Evolutionary conservation across 2,888 invertebrate species (phyloP), one percentile per base, ranked within the genome.

Genomic region (Blomia tropicalis): DNA sequence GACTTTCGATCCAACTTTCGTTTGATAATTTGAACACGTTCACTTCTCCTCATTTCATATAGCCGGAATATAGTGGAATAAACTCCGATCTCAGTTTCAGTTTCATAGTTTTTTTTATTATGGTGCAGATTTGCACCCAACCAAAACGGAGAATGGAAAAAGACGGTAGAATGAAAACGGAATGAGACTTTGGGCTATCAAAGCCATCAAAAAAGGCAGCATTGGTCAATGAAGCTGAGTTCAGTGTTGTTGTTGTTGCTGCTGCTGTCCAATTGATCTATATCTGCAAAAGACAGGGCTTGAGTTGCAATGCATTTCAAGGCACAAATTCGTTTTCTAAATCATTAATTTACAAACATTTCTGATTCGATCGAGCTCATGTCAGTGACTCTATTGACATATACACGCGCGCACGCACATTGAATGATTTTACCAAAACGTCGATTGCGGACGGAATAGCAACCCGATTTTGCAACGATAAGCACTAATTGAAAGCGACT

Each of bases 291-390:
- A 11, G 51, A n/a, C 51, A 47, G 27, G 22, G 51, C 51, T n/a
- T 14, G 51, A 11, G 51, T 7, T n/a, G n/a, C 51, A 47, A 7
- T 47, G 51, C n/a, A n/a, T n/a, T n/a, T n/a, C n/a, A n/a, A n/a
- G 36, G 36, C 51, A 47, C 51, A 47, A 7, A 22, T 47, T 47
- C 51, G 51, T 11, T 47, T 47, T 47, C 51, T 47, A 47, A 47
- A 47, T 47, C 51, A 47, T 47, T 47, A 47, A 47, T 47, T 47
- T 47, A 25, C 51, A 47, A 47, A 47, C 51, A 47, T 47, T 47
- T 47, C 51, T n/a, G 36, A 36, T 36, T 36, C 36, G 51, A 47
- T 47, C 51, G n/a, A n/a, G n/a, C n/a, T 47, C 51, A 11, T 47
- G 51, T 47, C 51, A 47, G 51, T 47, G 22, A n/a, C 51, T n/a